Base-by-base conservation (phyloP, 2,797 vertebrate genomes). In the Denticeps clupeoides region DNA sequence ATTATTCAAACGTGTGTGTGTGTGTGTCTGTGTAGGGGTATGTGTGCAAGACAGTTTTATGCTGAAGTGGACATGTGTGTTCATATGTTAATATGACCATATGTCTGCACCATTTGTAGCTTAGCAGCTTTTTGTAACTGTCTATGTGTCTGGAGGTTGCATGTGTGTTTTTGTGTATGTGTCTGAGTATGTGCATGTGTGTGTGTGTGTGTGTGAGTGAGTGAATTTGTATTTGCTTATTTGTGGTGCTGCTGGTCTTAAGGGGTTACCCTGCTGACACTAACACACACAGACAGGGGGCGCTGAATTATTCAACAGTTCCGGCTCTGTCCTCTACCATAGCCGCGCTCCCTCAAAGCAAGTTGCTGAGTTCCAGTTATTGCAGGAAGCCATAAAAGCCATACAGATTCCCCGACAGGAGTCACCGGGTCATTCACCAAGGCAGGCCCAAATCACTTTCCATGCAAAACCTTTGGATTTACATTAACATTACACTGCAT, bases 301-400 rank as follows among this genome's bases (percentile, higher is more conserved):
- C 45, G 22, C 63, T 86, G 75, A 85, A 85, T 84, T 72, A 85
- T 86, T 85, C 78, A 85, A 53, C 59, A 67, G 41, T 56, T 67
- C 54, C 35, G 38, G 16, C 35, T 37, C 49, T 45, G 11, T 31
- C 10, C 18, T n/a, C 27, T 25, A 11, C 29, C n/a, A n/a, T n/a
- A n/a, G n/a, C n/a, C n/a, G n/a, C n/a, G n/a, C n/a, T n/a, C n/a
- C n/a, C n/a, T n/a, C n/a, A 37, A 46, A 31, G 4, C 5, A 22
- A 5, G 22, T 23, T 5, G 23, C 22, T 23, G 22, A 23, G 22
- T 23, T 5, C 3, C 22, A 3, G 22, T 23, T 18, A 27, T 16
- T 13, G 16, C 29, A 9, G 13, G 37, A 49, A 45, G 21, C 11
- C 49, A n/a, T n/a, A n/a, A 45, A 58, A 44, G 41, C 35, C 48